Base-by-base conservation (phyloP, 2,113 vertebrate species). In the Phalacrocorax carbo region DNA sequence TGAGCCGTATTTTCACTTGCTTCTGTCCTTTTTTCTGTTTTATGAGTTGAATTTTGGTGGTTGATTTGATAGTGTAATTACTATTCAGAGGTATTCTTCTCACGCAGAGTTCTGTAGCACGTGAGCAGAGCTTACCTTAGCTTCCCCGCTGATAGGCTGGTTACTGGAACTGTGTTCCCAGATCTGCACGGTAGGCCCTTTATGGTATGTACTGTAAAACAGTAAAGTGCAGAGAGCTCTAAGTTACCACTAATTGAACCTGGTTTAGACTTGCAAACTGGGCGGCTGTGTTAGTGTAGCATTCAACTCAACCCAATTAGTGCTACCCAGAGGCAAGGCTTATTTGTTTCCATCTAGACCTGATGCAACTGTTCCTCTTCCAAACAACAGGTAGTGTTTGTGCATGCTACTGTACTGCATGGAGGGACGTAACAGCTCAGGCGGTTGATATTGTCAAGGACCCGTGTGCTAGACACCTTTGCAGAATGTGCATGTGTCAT, bases 401-500 rank as follows among this genome's bases (percentile, higher is more conserved):
- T 38, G 17, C 15, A 22, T 0, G 1, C 6, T 61, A 8, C 46
- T 57, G 25, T 38, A 9, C 14, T 46, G 27, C 9, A 2, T 16
- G 27, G 15, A 29, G 66, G 36, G 18, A 34, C 27, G 3, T 38
- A 36, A 46, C 2, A 2, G 29, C 14, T 68, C 30, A 29, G 9
- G 42, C 18, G 55, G 22, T 60, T 48, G 55, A 7, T 44, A 6
- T 15, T 71, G 20, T 80, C 62, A 83, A 46, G 21, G 38, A 44
- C 13, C 23, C 15, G 2, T 26, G 23, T 65, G 40, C 38, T 71
- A 12, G 20, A n/a, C 5, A 36, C 19, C 13, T 62, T 62, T 72
- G 25, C 14, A 55, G 22, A 58, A 68, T 46, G 27, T 49, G 3
- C 9, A 2, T 58, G 13, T 75, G n/a, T 60, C 44, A 27, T 86